Evolutionary conservation across 2,113 vertebrate species (phyloP), one percentile per base, ranked within the genome.

Genomic region (Arvicanthis niloticus): DNA sequence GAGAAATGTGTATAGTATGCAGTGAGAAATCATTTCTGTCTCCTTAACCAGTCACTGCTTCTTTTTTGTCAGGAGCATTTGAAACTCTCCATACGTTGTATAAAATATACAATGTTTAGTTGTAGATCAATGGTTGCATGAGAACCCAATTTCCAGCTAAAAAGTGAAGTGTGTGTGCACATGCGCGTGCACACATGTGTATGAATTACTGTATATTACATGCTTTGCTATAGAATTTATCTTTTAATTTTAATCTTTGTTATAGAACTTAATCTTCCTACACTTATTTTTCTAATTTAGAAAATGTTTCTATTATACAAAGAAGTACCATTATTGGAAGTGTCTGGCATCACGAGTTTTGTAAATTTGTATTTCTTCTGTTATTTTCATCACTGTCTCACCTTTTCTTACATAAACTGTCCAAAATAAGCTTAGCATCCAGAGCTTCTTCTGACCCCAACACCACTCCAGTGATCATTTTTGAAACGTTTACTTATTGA

Each of bases 261-360:
- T 48, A 48, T 76, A 65, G 45, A 65, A 84, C 7, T 53, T 89
- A 65, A 22, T 77, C 5, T 16, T 75, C 29, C 7, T 77, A 16
- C 1, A 6, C 42, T 7, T 87, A 53, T 88, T 96, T 93, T 88
- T 17, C 96, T 75, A 67, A 80, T 42, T 17, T 7, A 91, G 24
- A 92, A 92, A 96, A 90, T 88, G 22, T 90, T 91, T 67, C 16
- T 87, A 34, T 77, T 22, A 62, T 22, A 22, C 76, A 84, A 70
- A 85, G 37, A 65, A 92, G 72, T 62, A 87, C 31, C n/a, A 76
- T 87, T 88, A 56, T 62, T 84, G 40, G 77, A 88, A 19, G 62
- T 91, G 53, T 88, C 4, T 89, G 34, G 6, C 4, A 56, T 65
- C 16, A 68, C 37, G 0, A 37, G 65, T 87, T 87, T 65, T 70